phyloP scores from a whole-genome alignment of 2,113 vertebrate species.

The Tursiops truncatus region DNA sequence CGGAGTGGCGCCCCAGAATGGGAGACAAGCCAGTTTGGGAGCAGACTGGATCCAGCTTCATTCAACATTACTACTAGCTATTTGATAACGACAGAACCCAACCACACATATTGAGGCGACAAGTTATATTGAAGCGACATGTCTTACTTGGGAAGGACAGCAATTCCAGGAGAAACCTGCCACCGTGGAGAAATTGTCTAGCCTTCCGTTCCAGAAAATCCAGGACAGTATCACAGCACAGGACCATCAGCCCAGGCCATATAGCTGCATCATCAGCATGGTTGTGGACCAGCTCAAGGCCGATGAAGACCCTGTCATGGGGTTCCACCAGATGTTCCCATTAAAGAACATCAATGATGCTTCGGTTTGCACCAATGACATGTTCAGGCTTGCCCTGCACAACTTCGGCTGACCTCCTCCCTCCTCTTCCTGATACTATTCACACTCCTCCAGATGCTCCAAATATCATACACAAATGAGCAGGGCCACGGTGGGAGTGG shows the following conservation, averaged over 20 bases:
- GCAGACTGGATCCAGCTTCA: too few relatives aligned
- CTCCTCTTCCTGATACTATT: slow-evolving; percentile 83
- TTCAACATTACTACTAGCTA: too few relatives aligned
- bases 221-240: slow-evolving; percentile 98
- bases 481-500: slow-evolving; percentile 75
- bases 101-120: too few relatives aligned
- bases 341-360: slow-evolving; percentile 89
- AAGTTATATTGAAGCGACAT: slow-evolving; percentile 90
- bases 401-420: slow-evolving; percentile 92
- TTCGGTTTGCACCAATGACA: slow-evolving; percentile 94
- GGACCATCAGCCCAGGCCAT: slow-evolving; percentile 98
- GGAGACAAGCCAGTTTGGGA: too few relatives aligned
- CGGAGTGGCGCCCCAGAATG: too few relatives aligned
- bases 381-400: slow-evolving; percentile 98
- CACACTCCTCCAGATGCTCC: slow-evolving; percentile 89
- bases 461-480: slow-evolving; percentile 93
- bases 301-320: slow-evolving; percentile 78
- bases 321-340: slow-evolving; percentile 91
- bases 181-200: slow-evolving; percentile 88
- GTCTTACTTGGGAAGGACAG: slow-evolving; percentile 99
- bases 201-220: slow-evolving; percentile 98
- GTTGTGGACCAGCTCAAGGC: slow-evolving; percentile 78
- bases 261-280: slow-evolving; percentile 98
- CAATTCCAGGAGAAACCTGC: slow-evolving; percentile 97
- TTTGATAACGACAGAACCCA: too few relatives aligned